Conservation (phyloP, 2,797 vertebrate genomes). For the Poliocrania exsul region DNA sequence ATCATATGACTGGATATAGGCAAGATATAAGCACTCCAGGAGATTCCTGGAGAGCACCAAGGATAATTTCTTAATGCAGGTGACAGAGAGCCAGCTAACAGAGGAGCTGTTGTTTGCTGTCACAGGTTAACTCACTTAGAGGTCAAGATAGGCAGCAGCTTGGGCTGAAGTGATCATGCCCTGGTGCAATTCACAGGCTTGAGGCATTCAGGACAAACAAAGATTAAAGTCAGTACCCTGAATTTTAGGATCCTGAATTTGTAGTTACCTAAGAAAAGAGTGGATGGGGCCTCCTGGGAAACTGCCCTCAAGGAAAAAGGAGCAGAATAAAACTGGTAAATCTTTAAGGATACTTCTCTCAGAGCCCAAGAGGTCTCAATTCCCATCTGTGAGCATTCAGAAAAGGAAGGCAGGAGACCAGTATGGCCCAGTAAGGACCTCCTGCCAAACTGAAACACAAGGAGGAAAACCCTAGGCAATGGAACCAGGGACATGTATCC, state of each 20-base stretch:
- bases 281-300: neutral
- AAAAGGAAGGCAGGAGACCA: neutral
- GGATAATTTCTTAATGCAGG: neutral
- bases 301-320: neutral
- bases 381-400: neutral
- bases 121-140: neutral
- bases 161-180: neutral
- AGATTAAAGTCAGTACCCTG: neutral
- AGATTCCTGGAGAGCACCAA: neutral
- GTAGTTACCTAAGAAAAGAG: neutral
- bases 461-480: neutral
- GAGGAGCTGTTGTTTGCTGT: neutral
- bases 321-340: neutral
- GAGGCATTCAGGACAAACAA: neutral
- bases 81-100: neutral
- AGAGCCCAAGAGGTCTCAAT: neutral
- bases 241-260: neutral
- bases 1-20: neutral
- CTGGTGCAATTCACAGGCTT: neutral
- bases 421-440: neutral
- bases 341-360: neutral
- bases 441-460: neutral
- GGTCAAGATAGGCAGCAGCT: neutral
- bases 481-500: neutral
- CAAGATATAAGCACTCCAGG: neutral